A percentile compares a stretch with the other conserved stretches of the same genome.
Evolutionary conservation across 2,888 invertebrate genomes (phyloP).

Genomic region (Chymomyza fuscimana): DNA sequence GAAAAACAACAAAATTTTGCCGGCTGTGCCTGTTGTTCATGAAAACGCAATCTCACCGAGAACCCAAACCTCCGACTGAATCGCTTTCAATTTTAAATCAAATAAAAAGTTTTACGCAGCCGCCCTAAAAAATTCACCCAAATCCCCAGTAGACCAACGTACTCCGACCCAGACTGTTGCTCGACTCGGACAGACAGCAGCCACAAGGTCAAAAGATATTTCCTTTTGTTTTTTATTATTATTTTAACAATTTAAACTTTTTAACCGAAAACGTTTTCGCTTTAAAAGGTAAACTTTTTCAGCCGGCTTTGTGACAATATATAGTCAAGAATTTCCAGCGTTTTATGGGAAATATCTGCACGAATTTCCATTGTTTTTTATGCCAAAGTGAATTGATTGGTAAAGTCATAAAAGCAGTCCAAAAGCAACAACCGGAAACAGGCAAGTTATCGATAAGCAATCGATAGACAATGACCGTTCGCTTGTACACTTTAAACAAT

Average conservation of each 20-base stretch:
- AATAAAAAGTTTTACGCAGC: conserved; percentile 57
- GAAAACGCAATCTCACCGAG: conserved; percentile 18
- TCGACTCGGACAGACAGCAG: conserved; percentile 8
- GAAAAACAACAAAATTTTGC: neutral
- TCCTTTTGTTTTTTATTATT: conserved; percentile 37
- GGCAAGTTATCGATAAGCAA: conserved; percentile 9
- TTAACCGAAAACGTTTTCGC: conserved; percentile 39
- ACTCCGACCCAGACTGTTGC: neutral
- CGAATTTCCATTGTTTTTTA: conserved; percentile 41
- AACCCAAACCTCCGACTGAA: conserved; percentile 41
- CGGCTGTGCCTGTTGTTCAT: neutral
- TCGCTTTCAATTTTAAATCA: conserved; percentile 64
- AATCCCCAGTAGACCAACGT: conserved; percentile 24
- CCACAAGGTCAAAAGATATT: conserved; percentile 60
- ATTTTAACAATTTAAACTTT: conserved; percentile 44
- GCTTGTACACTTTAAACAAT: neutral
- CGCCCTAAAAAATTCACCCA: conserved; percentile 39
- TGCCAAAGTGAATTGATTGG: conserved; percentile 58
- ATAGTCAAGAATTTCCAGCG: conserved; percentile 10
- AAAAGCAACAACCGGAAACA: conserved; percentile 45
- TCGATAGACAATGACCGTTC: conserved; percentile 20
- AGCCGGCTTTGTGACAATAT: neutral
- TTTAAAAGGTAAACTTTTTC: conserved; percentile 56
- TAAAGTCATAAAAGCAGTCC: conserved; percentile 29
- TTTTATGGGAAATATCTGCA: conserved; percentile 42